Evolutionary conservation across 2,797 vertebrate species (phyloP), one percentile per base, ranked within the genome.

Genomic region (Crax fasciolata): DNA sequence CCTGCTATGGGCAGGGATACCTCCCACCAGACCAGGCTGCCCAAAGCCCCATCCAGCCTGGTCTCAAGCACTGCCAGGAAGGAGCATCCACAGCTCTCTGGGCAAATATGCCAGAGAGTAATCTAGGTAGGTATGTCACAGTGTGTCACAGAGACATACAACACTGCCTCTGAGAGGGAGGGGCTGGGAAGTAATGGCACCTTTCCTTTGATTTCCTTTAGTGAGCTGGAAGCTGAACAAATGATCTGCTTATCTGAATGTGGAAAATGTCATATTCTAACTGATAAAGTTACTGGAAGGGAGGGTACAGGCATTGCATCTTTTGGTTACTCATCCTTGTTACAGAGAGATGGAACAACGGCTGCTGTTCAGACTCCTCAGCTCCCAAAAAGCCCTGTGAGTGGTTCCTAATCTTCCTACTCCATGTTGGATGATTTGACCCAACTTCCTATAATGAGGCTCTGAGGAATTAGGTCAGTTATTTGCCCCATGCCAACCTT

Each of bases 71-170:
- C 35, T 35, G 35, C 35, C 35, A 35, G 35, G 35, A 35, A 35
- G 35, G 35, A 35, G 35, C 35, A 35, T 35, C 35, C 35, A 8
- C 35, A 35, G 35, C 35, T 35, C 35, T 35, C 35, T 35, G 35
- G 35, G 35, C 35, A 35, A 35, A 35, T 35, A 35, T 35, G 35
- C 35, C 35, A 35, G 35, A 35, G 35, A 35, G 35, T 35, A 30
- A 0, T 3, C n/a, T 38, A 8, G 20, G 23, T 4, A 1, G 48
- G 3, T 18, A 10, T 7, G 35, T 27, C 84, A 44, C 72, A 39
- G 0, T 0, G 10, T 35, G 35, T 35, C 35, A 35, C 8, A 35
- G 35, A n/a, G n/a, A n/a, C n/a, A n/a, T n/a, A n/a, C n/a, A 9
- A 20, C 15, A 19, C 13, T 52, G 43, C 38, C 48, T 43, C 23